phyloP scores from a whole-genome alignment of 2,797 vertebrate genomes.

The Mormyrops attenuatus region DNA sequence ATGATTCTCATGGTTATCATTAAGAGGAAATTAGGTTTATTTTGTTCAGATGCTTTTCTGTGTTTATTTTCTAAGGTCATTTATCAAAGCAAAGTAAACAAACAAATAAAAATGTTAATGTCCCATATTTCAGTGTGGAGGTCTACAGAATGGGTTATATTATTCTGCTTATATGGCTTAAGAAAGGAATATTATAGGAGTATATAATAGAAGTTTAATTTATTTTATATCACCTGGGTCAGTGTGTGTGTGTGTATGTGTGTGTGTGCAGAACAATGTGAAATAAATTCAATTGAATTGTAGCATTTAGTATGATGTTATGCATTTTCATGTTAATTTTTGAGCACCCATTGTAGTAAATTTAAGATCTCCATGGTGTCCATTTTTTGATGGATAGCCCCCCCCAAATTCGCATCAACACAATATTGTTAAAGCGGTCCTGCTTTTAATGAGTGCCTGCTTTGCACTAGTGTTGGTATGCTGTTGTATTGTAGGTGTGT shows the following conservation, averaged over 20 bases:
- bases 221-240: background rate
- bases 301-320: background rate
- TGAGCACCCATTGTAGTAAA: background rate
- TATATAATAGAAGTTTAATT: background rate
- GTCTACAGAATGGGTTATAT: background rate
- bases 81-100: background rate
- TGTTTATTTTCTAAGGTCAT: slow-evolving; percentile 8
- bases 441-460: background rate
- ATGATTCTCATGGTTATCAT: slow-evolving; percentile 13
- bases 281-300: background rate
- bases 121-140: background rate
- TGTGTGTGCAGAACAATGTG: background rate
- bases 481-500: slow-evolving; percentile 35
- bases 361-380: background rate
- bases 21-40: slow-evolving; percentile 1
- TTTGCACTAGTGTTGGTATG: slow-evolving; percentile 22
- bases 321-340: background rate
- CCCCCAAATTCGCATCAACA: background rate
- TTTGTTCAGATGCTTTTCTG: background rate
- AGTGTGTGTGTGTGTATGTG: background rate
- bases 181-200: background rate
- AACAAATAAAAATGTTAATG: background rate
- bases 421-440: background rate
- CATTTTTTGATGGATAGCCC: background rate
- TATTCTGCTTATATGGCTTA: background rate